Conservation (phyloP, 2,113 vertebrate genomes). For the Rafetus swinhoei region DNA sequence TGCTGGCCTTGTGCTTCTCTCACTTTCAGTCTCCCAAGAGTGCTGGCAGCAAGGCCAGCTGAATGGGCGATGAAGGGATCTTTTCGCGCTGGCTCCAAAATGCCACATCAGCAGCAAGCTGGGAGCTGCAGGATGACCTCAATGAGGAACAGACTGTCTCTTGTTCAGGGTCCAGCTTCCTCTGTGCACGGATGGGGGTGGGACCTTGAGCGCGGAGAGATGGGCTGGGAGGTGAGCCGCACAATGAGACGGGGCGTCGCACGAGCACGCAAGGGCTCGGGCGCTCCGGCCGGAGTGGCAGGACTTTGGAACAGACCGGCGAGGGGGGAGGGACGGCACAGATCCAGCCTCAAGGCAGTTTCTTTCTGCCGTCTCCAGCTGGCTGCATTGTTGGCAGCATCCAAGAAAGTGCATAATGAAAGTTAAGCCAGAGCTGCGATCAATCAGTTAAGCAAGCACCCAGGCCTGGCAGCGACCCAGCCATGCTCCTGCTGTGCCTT, state of each 20-base stretch:
- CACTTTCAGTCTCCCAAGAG: background rate
- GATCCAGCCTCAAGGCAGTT: background rate
- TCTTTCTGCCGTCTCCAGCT: rapidly evolving
- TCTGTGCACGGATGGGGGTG: background rate
- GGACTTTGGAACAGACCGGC: background rate
- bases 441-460: background rate
- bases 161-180: slow-evolving; percentile 51
- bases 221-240: background rate
- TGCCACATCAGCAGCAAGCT: slow-evolving; percentile 66
- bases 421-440: background rate
- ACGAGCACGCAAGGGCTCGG: background rate
- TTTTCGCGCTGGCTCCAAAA: background rate
- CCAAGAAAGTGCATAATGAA: background rate
- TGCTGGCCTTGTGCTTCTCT: background rate
- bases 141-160: slow-evolving; percentile 67
- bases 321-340: background rate
- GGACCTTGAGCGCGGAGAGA: background rate
- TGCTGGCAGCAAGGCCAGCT: background rate
- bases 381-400: background rate
- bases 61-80: background rate
- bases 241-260: rapidly evolving
- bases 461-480: background rate
- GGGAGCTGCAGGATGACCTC: slow-evolving; percentile 50
- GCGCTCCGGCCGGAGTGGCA: background rate
- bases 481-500: background rate